phyloP scores from a whole-genome alignment of 2,888 invertebrate genomes.

The Drosophila picticornis region DNA sequence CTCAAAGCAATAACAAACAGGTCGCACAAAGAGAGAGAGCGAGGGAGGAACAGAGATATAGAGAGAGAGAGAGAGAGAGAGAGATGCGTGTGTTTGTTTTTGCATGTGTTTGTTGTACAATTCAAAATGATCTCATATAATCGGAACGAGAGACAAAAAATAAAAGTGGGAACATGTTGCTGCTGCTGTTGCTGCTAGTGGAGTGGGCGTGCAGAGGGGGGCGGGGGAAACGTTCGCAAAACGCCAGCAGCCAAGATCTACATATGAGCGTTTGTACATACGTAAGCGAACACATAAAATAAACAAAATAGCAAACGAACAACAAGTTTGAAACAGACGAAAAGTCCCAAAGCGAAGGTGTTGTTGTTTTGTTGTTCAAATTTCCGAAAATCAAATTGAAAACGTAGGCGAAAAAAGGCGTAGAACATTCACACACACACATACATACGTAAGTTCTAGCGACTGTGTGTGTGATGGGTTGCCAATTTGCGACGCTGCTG shows the following conservation, averaged over 20 bases:
- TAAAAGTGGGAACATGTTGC: conserved; percentile 62
- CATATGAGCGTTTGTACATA: conserved; percentile 27
- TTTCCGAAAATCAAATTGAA: conserved; percentile 71
- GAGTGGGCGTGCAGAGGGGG: conserved; percentile 59
- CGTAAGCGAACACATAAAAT: conserved; percentile 73
- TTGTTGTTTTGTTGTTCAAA: conserved; percentile 63
- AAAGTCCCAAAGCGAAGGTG: conserved; percentile 71
- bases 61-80: conserved; percentile 8
- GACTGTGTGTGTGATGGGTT: conserved; percentile 40
- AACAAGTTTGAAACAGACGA: conserved; percentile 71
- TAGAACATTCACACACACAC: conserved; percentile 32
- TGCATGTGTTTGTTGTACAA: conserved; percentile 41
- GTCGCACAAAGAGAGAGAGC: conserved; percentile 13
- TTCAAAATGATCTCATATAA: conserved; percentile 80
- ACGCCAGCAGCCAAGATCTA: conserved; percentile 47
- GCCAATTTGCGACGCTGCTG: conserved; percentile 65
- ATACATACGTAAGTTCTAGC: conserved; percentile 8
- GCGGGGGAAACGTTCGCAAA: conserved; percentile 44
- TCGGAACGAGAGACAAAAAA: conserved; percentile 58
- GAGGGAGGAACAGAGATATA: conserved; percentile 5
- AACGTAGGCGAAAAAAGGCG: conserved; percentile 76
- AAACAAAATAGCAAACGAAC: conserved; percentile 67
- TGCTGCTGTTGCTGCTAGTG: conserved; percentile 36
- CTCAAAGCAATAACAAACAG: conserved; percentile 26
- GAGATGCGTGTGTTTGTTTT: conserved; percentile 64